Base-by-base conservation (phyloP, 2,888 invertebrate genomes). In the Drosophila borborema region DNA sequence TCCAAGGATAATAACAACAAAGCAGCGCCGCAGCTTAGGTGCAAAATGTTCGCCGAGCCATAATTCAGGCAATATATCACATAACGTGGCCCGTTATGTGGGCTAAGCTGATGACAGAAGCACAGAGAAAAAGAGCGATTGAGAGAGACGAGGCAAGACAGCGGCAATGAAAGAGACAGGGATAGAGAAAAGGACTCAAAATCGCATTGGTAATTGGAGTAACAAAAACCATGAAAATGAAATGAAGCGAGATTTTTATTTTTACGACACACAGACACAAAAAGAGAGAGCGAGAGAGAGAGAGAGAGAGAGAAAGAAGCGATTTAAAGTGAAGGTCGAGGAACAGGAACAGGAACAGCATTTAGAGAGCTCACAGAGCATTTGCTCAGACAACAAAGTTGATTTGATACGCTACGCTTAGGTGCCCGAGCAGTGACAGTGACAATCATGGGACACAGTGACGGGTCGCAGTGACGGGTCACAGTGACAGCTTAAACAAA, bases 181-280 rank as follows among this genome's bases (percentile, higher is more conserved):
- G 20, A 16, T 54, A 36, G 10, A 23, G 43, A 10, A 46, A 31
- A 36, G 28, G 40, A 55, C 28, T 40, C 48, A 49, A 69, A 48
- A 60, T 56, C 55, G 58, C 72, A 65, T 54, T 66, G 69, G 79
- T 80, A 77, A 86, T 82, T 84, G 85, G 72, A 87, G 83, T 81
- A 86, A 77, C 74, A 80, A 72, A 71, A 72, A 63, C 74, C 76
- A 84, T 82, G 80, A 80, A 60, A 74, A 80, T 58, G 59, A 79
- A 79, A 70, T 81, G 79, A 81, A 79, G 76, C 74, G 67, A 69
- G 74, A 76, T 84, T 82, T 82, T 74, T 76, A 78, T 76, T 81
- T 74, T 78, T 83, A 81, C 78, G 81, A 73, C 78, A 77, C 64
- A 59, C 58, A 45, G 36, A 58, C 74, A 72, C 48, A 69, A 61